Evolutionary conservation across 1,140 invertebrate genomes (phyloP), one percentile per base, ranked within the genome.

Genomic region (Drosophila rhopaloa): DNA sequence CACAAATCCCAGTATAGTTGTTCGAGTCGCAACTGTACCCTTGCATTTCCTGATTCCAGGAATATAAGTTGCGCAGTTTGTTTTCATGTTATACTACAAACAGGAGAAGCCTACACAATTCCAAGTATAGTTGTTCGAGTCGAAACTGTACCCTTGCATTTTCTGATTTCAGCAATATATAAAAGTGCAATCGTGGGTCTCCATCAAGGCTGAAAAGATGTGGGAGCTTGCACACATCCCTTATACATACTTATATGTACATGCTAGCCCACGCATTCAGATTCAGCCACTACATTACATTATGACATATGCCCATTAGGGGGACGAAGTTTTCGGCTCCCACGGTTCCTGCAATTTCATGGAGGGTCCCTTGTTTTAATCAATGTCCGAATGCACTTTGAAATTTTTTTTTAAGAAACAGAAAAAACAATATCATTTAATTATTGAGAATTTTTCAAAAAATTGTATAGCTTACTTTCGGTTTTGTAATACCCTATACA

Each of bases 301-400:
- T 74, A 74, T 62, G 77, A 65, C 54, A 76, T 60, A 44, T 37
- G 46, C 40, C 71, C 63, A 80, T 80, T 76, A 65, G 78, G 59
- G 32, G 19, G 19, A 53, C 27, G 55, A 51, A 80, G 79, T 73
- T 75, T 79, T 66, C 48, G 37, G 19, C 24, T 65, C 19, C 11
- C 53, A 70, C 50, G 65, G 46, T 53, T 47, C 51, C 70, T 48
- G 58, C 38, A 67, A 65, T 72, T 79, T 51, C 67, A 59, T 50
- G 40, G 24, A 68, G 10, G 58, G 41, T 59, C 44, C 60, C 19
- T 79, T 79, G 76, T 79, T 47, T 46, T 44, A 43, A 56, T 61
- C 8, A 19, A 43, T 29, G 35, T 51, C n/a, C 56, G 11, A 41
- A 19, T 51, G 27, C 48, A 50, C 48, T 35, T 8, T 6, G 2